phyloP scores from a whole-genome alignment of 2,113 vertebrate species.

The Dasypus novemcinctus region DNA sequence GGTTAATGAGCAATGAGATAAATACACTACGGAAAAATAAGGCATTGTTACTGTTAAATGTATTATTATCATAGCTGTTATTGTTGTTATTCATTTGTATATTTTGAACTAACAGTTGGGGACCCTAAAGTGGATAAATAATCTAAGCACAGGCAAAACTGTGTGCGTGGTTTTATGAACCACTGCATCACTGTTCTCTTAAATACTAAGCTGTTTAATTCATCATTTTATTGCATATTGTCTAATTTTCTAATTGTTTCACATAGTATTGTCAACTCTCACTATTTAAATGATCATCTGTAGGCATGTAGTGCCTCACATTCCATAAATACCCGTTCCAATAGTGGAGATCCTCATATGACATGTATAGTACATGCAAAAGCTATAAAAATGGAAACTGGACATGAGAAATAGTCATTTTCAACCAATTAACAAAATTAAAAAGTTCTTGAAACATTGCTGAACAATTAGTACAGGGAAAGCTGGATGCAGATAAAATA shows the following conservation, averaged over 20 bases:
- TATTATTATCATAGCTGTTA: neutral
- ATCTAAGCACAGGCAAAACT: neutral
- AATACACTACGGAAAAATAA: neutral
- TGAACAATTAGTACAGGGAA: neutral
- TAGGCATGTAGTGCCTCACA: neutral
- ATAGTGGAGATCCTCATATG: neutral
- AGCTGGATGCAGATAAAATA: neutral
- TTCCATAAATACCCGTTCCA: neutral
- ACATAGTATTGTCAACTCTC: neutral
- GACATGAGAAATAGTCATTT: neutral
- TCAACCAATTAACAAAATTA: neutral
- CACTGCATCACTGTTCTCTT: neutral
- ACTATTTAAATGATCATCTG: neutral
- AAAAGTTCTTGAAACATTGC: neutral
- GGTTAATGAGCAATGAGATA: neutral
- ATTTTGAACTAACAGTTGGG: neutral
- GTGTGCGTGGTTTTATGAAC: neutral
- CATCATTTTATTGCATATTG: neutral
- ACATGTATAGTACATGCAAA: neutral
- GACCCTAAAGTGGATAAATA: neutral
- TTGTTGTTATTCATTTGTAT: neutral
- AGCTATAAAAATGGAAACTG: neutral
- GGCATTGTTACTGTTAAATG: neutral
- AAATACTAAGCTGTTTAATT: neutral
- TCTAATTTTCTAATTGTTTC: slow-evolving; percentile 33